Percentiles rank a stretch among this genome's conserved stretches.
These are phyloP conservation scores for Gephyroberyx darwinii DNA, from an alignment of 2,797 vertebrate genomes.

Conservation along the genomic window DNA sequence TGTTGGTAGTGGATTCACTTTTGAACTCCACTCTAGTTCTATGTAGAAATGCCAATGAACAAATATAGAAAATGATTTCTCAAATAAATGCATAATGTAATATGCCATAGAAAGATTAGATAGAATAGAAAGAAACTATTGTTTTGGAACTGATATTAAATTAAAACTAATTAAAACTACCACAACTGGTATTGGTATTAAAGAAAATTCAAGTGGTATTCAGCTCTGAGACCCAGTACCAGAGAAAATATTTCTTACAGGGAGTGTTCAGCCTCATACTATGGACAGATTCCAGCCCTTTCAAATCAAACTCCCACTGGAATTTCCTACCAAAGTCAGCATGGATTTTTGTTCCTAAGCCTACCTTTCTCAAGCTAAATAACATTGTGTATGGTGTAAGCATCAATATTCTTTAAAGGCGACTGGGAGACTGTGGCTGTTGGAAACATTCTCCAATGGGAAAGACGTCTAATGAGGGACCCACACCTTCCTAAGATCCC, in stretches of 20 bases:
- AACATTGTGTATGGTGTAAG: not conserved
- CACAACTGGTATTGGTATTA: too few species aligned
- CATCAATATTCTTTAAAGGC: not conserved
- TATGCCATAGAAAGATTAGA: too few species aligned
- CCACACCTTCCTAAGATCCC: not conserved
- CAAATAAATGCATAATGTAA: too few species aligned
- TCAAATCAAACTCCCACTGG: conserved; percentile 45
- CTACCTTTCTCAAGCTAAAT: not conserved
- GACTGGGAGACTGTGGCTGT: not conserved
- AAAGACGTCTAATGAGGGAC: not conserved
- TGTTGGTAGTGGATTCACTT: too few species aligned
- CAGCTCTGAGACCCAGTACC: not conserved
- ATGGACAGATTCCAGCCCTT: conserved; percentile 58
- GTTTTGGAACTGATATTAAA: too few species aligned
- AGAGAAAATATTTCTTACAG: conserved; percentile 42
- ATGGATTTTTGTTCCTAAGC: conserved; percentile 46
- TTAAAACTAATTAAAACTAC: too few species aligned
- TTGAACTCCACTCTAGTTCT: too few species aligned
- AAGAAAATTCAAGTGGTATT: too few species aligned
- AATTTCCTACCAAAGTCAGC: conserved; percentile 51
- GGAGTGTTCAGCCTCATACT: conserved; percentile 15
- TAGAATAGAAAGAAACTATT: too few species aligned
- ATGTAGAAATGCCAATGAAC: too few species aligned
- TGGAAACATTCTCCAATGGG: not conserved
- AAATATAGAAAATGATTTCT: too few species aligned